These are phyloP conservation scores for Pygmarrhopalites habei DNA, from an alignment of 1,140 invertebrate genomes.

Conservation along the genomic window DNA sequence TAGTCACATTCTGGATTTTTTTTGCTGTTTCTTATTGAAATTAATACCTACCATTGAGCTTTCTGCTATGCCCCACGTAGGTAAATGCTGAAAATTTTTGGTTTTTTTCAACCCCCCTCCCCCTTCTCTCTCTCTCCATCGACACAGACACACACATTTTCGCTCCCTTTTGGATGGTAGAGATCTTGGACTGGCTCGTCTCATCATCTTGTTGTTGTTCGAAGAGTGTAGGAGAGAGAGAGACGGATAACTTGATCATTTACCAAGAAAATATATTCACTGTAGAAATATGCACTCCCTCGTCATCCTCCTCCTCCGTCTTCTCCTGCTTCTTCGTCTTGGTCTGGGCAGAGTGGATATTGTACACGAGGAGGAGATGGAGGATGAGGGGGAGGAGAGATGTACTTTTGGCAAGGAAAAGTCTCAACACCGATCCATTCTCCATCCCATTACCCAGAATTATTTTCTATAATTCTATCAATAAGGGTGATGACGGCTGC, in stretches of 20 bases:
- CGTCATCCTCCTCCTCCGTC: neutral
- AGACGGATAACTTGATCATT: too few relatives aligned
- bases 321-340: neutral
- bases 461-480: neutral
- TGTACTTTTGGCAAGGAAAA: neutral
- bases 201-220: too few relatives aligned
- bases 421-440: neutral
- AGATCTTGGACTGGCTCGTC: too few relatives aligned
- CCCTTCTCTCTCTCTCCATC: neutral
- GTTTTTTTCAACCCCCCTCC: neutral
- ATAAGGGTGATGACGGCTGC: neutral
- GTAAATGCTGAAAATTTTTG: neutral
- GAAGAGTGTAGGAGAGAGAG: too few relatives aligned
- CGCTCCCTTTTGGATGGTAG: too few relatives aligned
- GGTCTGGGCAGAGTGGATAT: neutral
- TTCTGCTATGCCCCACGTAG: neutral
- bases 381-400: neutral
- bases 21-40: neutral
- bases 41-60: slow-evolving; percentile 6
- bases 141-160: neutral
- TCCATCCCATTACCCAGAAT: neutral
- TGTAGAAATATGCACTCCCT: too few relatives aligned
- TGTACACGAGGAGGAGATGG: neutral
- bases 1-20: slow-evolving; percentile 9
- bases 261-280: too few relatives aligned